phyloP scores from a whole-genome alignment of 2,797 vertebrate genomes.

The Scarus forsteni region DNA sequence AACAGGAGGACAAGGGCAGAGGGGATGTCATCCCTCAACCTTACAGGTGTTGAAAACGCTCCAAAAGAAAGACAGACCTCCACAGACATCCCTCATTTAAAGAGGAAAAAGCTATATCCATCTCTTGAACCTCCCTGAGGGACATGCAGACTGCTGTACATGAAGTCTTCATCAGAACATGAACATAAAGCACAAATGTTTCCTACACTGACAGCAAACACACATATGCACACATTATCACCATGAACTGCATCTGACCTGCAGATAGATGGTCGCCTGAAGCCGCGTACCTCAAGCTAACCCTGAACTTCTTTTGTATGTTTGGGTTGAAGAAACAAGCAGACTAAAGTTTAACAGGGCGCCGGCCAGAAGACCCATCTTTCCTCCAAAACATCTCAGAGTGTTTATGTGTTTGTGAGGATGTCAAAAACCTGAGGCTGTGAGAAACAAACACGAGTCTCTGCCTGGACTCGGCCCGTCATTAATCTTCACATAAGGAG shows the following conservation, averaged over 20 bases:
- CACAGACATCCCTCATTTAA: conserved; percentile 16
- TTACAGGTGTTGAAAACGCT: conserved; percentile 36
- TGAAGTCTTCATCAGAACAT: conserved; percentile 12
- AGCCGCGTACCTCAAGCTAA: conserved; percentile 24
- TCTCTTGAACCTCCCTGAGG: conserved; percentile 11
- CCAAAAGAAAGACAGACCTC: conserved; percentile 25
- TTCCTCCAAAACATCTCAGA: conserved; percentile 10
- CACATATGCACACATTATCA: not conserved
- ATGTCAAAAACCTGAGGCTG: conserved; percentile 32
- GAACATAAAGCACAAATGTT: conserved; percentile 4
- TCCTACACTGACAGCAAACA: conserved; percentile 10
- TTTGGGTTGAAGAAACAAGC: conserved; percentile 4
- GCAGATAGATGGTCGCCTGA: conserved; percentile 23
- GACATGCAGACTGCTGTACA: conserved; percentile 10
- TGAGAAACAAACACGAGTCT: conserved; percentile 38
- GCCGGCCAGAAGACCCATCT: not conserved
- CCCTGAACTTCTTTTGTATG: conserved; percentile 17
- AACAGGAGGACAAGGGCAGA: conserved; percentile 21
- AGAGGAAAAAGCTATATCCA: conserved; percentile 41
- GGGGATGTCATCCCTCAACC: conserved; percentile 41
- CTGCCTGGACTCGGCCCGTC: conserved; percentile 22
- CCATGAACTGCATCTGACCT: conserved; percentile 58
- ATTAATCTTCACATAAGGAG: conserved; percentile 17
- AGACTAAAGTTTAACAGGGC: conserved; percentile 19
- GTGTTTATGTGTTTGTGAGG: conserved; percentile 36